These are phyloP conservation scores for Orthochromis indermauri DNA, from an alignment of 2,113 vertebrate genomes.

Conservation along the genomic window DNA sequence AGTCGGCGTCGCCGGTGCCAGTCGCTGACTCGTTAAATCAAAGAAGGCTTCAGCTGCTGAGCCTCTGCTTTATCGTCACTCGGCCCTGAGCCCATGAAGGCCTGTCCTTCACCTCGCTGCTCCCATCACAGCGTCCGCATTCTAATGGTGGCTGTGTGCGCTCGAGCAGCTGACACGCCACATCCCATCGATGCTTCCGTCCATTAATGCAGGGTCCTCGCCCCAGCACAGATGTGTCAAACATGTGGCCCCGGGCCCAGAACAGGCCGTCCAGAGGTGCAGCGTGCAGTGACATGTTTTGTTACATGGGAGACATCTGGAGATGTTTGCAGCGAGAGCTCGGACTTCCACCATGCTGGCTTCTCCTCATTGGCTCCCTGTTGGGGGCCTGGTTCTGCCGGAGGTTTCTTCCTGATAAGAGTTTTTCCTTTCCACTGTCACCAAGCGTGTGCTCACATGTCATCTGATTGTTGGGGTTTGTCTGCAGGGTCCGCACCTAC, in stretches of 20 bases:
- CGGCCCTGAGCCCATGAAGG: not conserved
- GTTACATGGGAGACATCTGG: not conserved
- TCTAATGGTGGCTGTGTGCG: not conserved
- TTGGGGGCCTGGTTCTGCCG: not conserved
- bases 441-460: not conserved
- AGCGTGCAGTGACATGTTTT: not conserved
- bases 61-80: not conserved
- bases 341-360: not conserved
- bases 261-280: not conserved
- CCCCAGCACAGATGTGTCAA: not conserved
- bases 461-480: not conserved
- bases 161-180: not conserved
- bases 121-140: not conserved
- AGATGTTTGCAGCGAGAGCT: not conserved
- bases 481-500: rapidly evolving
- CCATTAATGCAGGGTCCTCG: not conserved
- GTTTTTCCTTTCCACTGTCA: not conserved
- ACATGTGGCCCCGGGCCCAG: not conserved
- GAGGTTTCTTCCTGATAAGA: not conserved
- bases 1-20: not conserved
- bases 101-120: not conserved
- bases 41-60: not conserved
- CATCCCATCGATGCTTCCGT: not conserved
- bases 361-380: not conserved
- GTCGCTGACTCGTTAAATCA: not conserved